phyloP scores from a whole-genome alignment of 1,140 invertebrate species.

The Gonatopus flavifemur region DNA sequence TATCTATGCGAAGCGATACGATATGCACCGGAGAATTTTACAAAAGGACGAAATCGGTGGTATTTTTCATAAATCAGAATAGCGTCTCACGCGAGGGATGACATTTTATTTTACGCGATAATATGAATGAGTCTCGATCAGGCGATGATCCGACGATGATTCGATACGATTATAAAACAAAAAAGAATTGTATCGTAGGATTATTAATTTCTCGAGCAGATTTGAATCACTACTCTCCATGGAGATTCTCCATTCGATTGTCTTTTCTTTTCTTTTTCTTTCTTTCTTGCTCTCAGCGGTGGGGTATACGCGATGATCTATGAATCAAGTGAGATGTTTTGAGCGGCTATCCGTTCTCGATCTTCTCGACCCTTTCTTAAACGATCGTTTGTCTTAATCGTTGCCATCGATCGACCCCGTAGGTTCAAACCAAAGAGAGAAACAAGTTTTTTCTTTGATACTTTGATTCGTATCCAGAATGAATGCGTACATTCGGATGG shows the following conservation, averaged over 20 bases:
- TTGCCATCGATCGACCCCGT: constrained; percentile 41
- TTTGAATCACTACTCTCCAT: too few relatives aligned
- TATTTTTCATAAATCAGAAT: neutral
- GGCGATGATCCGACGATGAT: constrained; percentile 14
- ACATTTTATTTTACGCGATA: constrained; percentile 9
- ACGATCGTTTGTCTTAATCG: constrained; percentile 54
- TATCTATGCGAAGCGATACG: too few relatives aligned
- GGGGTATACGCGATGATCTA: constrained; percentile 46
- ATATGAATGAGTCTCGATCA: constrained; percentile 28
- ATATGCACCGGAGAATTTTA: too few relatives aligned
- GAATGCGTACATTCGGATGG: too few relatives aligned
- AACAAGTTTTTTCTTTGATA: too few relatives aligned
- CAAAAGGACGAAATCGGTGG: too few relatives aligned
- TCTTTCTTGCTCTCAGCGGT: constrained; percentile 22
- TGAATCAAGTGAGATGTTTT: constrained; percentile 55
- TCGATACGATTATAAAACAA: constrained; percentile 5
- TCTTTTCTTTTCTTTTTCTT: neutral
- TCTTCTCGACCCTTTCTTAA: constrained; percentile 38
- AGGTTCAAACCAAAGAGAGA: too few relatives aligned
- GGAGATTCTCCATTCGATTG: too few relatives aligned
- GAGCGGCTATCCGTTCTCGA: constrained; percentile 52
- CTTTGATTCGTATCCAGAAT: too few relatives aligned
- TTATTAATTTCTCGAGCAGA: too few relatives aligned
- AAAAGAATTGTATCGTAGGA: too few relatives aligned
- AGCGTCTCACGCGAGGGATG: constrained; percentile 25